phyloP scores from a whole-genome alignment of 2,797 vertebrate genomes.

The Micromesistius poutassou region DNA sequence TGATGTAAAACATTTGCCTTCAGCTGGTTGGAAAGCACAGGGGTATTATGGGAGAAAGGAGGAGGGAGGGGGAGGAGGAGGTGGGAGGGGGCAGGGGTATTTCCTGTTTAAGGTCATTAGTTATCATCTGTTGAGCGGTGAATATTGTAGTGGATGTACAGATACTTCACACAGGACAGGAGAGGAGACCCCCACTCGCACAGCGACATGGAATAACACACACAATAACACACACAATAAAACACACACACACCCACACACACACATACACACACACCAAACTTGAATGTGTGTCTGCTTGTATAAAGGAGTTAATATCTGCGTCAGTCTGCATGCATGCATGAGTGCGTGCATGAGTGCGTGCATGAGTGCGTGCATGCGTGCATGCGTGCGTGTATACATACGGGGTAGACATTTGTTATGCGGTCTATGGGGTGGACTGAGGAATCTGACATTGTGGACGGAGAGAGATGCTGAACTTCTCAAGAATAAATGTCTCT shows the following conservation, averaged over 20 bases:
- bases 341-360: neutral
- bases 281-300: neutral
- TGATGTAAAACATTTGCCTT: neutral
- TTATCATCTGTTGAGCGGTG: neutral
- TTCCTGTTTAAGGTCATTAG: slow-evolving; percentile 26
- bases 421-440: neutral
- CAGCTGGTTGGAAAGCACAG: neutral
- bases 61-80: neutral
- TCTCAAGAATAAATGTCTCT: slow-evolving; percentile 30
- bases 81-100: neutral
- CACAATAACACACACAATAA: slow-evolving; percentile 9
- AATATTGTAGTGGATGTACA: neutral
- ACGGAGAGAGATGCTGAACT: slow-evolving; percentile 58
- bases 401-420: neutral
- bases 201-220: slow-evolving; percentile 1
- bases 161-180: neutral
- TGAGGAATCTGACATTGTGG: slow-evolving; percentile 60
- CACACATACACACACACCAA: neutral
- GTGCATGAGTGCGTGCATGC: too few species aligned
- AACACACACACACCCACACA: slow-evolving; percentile 13
- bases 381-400: neutral
- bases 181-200: neutral
- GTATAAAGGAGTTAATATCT: neutral
- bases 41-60: neutral
- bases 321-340: slow-evolving; percentile 15